These are phyloP conservation scores for Atlantisia rogersi DNA, from an alignment of 2,113 vertebrate genomes.

Conservation along the genomic window DNA sequence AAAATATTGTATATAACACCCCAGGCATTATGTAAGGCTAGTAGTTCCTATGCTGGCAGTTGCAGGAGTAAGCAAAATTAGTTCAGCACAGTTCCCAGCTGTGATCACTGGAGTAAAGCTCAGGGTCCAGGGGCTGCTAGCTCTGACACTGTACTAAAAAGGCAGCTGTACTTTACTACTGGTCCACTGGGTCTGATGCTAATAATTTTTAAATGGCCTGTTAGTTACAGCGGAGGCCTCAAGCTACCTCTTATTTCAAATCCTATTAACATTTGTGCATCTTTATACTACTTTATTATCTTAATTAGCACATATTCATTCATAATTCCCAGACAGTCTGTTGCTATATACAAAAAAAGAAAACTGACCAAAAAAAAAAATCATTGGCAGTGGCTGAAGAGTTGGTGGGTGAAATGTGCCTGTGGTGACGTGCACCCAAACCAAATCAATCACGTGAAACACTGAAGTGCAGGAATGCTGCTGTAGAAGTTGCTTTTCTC, in stretches of 20 bases:
- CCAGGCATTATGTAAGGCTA: constrained; percentile 9
- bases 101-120: background rate
- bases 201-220: constrained; percentile 70
- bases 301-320: constrained; percentile 68
- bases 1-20: constrained; percentile 3
- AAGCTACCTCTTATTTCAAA: constrained; percentile 67
- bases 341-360: background rate
- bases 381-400: background rate
- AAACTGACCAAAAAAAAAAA: background rate
- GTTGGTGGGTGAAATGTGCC: background rate
- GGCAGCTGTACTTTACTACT: constrained; percentile 32
- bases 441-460: background rate
- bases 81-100: constrained; percentile 28
- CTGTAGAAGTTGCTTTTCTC: background rate
- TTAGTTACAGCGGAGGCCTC: constrained; percentile 58
- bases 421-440: background rate
- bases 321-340: constrained; percentile 31
- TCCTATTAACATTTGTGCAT: constrained; percentile 43
- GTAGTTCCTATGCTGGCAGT: background rate
- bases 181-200: constrained; percentile 38
- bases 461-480: background rate
- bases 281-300: constrained; percentile 61
- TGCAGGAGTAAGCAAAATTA: constrained; percentile 34
- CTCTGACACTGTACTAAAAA: background rate
- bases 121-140: background rate